phyloP scores from a whole-genome alignment of 2,797 vertebrate genomes.

The Hypotaenidia okinawae region DNA sequence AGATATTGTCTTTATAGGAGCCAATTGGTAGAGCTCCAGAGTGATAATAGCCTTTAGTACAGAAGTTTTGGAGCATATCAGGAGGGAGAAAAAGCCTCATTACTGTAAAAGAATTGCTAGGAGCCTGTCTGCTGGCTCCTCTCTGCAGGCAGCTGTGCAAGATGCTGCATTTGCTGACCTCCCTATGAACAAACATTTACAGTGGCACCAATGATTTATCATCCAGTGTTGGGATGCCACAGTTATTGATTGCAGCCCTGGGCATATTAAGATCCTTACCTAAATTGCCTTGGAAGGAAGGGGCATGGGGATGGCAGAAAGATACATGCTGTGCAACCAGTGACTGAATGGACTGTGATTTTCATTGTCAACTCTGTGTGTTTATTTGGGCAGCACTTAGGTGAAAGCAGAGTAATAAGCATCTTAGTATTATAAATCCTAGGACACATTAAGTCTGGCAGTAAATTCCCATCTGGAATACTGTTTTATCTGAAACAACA shows the following conservation, averaged over 20 bases:
- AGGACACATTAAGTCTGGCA: background rate
- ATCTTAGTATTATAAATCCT: background rate
- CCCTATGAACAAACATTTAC: slow-evolving; percentile 12
- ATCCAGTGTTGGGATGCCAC: slow-evolving; percentile 1
- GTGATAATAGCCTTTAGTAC: slow-evolving; percentile 29
- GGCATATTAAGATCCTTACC: background rate
- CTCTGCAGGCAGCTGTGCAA: slow-evolving; percentile 16
- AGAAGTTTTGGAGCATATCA: slow-evolving; percentile 39
- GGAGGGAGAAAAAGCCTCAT: slow-evolving; percentile 13
- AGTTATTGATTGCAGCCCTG: slow-evolving; percentile 28
- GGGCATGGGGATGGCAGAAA: background rate
- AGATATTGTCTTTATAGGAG: slow-evolving; percentile 31
- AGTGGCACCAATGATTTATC: slow-evolving; percentile 28
- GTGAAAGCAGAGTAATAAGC: background rate
- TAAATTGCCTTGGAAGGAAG: slow-evolving; percentile 10
- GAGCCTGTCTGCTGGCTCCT: slow-evolving; percentile 15
- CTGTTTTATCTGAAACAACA: background rate
- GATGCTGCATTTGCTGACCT: slow-evolving; percentile 1
- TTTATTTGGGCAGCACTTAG: background rate
- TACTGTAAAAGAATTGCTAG: slow-evolving; percentile 21
- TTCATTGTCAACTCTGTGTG: background rate
- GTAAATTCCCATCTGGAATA: background rate
- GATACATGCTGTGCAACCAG: background rate
- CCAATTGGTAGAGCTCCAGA: slow-evolving; percentile 32
- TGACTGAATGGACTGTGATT: background rate